Percentiles rank a stretch among this genome's conserved stretches.
These are phyloP conservation scores for Cybosia mesomella DNA, from an alignment of 2,888 invertebrate genomes.

Conservation along the genomic window DNA sequence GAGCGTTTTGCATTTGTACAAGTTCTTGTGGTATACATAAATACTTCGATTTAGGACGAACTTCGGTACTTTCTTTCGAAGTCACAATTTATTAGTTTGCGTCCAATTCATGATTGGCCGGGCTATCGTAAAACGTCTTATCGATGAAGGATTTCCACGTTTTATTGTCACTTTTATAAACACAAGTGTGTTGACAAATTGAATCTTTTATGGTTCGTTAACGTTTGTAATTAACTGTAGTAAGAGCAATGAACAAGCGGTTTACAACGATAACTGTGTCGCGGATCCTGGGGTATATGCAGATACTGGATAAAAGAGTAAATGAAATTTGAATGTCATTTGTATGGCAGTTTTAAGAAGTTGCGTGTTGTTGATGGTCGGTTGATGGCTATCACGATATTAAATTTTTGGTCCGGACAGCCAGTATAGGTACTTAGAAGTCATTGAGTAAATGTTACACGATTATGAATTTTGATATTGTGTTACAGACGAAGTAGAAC, in stretches of 20 bases:
- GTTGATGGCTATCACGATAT: too few species aligned
- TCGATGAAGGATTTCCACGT: slow-evolving; percentile 59
- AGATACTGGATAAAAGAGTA: neutral
- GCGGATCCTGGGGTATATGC: neutral
- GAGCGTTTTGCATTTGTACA: slow-evolving; percentile 54
- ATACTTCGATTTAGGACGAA: slow-evolving; percentile 42
- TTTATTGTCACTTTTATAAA: slow-evolving; percentile 65
- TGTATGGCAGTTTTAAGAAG: too few species aligned
- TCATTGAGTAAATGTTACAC: too few species aligned
- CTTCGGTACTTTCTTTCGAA: slow-evolving; percentile 61
- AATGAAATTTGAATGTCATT: too few species aligned
- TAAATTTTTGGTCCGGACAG: neutral
- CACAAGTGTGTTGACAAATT: slow-evolving; percentile 43
- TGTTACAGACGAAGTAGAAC: neutral
- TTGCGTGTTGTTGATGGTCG: too few species aligned
- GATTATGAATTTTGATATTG: neutral
- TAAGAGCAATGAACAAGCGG: neutral
- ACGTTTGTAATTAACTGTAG: slow-evolving; percentile 30
- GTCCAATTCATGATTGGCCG: slow-evolving; percentile 68
- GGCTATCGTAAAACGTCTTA: slow-evolving; percentile 60
- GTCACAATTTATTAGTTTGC: slow-evolving; percentile 72
- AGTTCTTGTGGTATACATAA: slow-evolving; percentile 51
- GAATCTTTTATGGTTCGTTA: slow-evolving; percentile 28
- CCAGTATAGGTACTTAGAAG: neutral
- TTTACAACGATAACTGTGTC: neutral